Conservation (phyloP, 2,797 vertebrate species). For the Limnodromus scolopaceus region DNA sequence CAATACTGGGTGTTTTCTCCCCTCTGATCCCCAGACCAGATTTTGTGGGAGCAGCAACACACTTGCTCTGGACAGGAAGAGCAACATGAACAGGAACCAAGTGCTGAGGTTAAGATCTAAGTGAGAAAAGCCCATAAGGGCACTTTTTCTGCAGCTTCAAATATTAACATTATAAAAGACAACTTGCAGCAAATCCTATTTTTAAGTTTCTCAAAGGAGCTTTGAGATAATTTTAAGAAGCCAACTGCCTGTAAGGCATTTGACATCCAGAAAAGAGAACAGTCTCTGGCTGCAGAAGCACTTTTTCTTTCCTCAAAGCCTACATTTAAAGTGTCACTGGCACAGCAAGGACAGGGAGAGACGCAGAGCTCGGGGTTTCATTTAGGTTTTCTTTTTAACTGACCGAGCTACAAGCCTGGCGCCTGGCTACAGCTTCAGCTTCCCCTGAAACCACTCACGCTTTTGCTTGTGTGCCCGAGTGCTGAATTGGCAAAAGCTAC, state of each 20-base stretch:
- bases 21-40: background rate
- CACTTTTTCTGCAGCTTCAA: background rate
- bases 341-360: background rate
- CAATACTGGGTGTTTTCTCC: background rate
- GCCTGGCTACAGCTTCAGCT: background rate
- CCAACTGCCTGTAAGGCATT: background rate
- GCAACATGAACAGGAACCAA: background rate
- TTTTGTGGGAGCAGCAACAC: background rate
- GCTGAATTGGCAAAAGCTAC: background rate
- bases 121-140: background rate
- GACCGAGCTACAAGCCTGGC: background rate
- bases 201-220: conserved; percentile 33
- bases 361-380: background rate
- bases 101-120: background rate
- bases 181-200: background rate
- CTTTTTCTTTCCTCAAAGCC: background rate
- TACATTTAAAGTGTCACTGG: background rate
- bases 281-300: background rate
- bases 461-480: background rate
- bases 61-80: background rate
- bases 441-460: background rate
- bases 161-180: conserved; percentile 5
- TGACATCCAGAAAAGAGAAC: background rate
- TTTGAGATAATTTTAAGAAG: background rate
- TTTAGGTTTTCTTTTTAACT: background rate